These are phyloP conservation scores for Phasianus colchicus DNA, from an alignment of 2,113 vertebrate species.

Conservation along the genomic window DNA sequence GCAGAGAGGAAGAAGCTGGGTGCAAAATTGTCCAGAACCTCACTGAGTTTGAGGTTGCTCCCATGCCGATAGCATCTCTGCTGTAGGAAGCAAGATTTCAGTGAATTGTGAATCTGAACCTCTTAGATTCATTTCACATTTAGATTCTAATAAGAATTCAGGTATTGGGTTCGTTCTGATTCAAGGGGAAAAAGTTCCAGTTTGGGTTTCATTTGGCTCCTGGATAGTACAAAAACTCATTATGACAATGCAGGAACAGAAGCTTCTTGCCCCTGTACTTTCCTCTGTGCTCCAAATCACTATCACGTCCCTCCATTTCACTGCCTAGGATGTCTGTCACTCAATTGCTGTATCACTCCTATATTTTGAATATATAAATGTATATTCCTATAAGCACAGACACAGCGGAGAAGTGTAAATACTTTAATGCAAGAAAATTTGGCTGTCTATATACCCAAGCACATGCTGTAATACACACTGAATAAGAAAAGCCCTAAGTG, in stretches of 20 bases:
- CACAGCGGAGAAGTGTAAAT: not conserved
- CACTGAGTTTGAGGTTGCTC: not conserved
- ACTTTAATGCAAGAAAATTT: not conserved
- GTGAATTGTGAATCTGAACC: not conserved
- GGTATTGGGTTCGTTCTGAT: not conserved
- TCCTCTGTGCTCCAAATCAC: not conserved
- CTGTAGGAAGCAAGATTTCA: not conserved
- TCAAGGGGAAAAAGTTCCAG: not conserved
- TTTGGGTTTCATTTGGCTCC: not conserved
- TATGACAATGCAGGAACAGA: not conserved
- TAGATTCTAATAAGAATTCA: rapidly evolving
- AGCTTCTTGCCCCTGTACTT: not conserved
- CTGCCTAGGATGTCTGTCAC: not conserved
- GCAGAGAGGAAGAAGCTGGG: rapidly evolving
- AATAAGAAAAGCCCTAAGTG: not conserved
- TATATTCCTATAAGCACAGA: not conserved
- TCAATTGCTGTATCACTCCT: not conserved
- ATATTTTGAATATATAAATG: not conserved
- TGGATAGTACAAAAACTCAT: not conserved
- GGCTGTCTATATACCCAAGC: not conserved
- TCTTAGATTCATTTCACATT: rapidly evolving
- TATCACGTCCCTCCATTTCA: not conserved
- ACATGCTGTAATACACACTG: conserved; percentile 15
- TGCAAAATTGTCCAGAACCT: not conserved
- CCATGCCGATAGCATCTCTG: not conserved